Base-by-base conservation (phyloP, 2,797 vertebrate species). In the Channallabes apus region DNA sequence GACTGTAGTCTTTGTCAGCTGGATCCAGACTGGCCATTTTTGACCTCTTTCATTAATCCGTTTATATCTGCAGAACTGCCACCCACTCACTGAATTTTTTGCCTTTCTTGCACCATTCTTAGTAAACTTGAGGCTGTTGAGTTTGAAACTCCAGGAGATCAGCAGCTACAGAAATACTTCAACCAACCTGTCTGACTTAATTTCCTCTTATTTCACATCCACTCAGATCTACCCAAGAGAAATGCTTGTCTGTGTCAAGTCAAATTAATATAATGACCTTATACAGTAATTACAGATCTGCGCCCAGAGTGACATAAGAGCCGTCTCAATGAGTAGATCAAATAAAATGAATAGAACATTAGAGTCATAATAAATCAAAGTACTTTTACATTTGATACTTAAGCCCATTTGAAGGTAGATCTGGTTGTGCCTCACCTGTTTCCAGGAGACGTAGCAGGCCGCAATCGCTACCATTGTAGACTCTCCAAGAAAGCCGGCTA, bases 381-480 rank as follows among this genome's bases (percentile, higher is more conserved):
- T 0, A 54, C 12, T 54, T 54, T 3, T 51, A 14, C 51, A 54
- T 54, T 51, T 12, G 51, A 54, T 14, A 54, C 12, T 54, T 54
- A 14, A 54, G 51, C 51, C 14, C 12, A 54, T 14, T 54, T 54
- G 51, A 51, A 51, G 46, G 11, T 54, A 38, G 4, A 38, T 22
- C n/a, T 79, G 5, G 12, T 51, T 6, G 20, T 83, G 68, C 82
- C 90, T 95, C 92, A 99, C 98, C 98, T 99, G 97, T 90, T 98
- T 97, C 88, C 96, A 93, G 87, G 99, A 99, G 90, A 99, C 98
- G 0, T 99, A 99, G 91, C 96, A 97, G 1, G 98, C 97, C 0
- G 98, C 98, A 88, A 99, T 97, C 86, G 98, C 98, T 85, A 99
- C 98, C 98, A 99, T 99, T 78, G 97, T 97, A 6, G 98, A 99